Evolutionary conservation across 2,113 vertebrate genomes (phyloP).

Genomic region (Caloenas nicobarica): DNA sequence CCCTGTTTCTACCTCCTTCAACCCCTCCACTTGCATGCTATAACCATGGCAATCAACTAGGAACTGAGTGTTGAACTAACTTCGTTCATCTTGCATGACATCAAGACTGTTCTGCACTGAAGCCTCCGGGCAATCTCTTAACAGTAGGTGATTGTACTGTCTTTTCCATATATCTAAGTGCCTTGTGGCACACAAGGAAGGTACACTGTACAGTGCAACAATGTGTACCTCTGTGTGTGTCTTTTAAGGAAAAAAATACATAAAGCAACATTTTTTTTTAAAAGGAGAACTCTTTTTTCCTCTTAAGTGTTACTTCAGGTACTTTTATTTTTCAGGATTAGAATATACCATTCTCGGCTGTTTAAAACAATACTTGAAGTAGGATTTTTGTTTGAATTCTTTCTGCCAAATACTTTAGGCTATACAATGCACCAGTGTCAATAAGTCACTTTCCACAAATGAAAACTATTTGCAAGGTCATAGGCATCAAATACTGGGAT

Average conservation of each 20-base stretch:
- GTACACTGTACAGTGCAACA: not conserved
- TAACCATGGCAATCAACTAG: not conserved
- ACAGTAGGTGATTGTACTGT: not conserved
- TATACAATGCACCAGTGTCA: not conserved
- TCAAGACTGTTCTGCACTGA: not conserved
- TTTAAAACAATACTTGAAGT: not conserved
- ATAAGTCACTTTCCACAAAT: not conserved
- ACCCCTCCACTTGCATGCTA: not conserved
- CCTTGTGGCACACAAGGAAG: not conserved
- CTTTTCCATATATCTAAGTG: not conserved
- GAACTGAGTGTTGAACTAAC: accelerated
- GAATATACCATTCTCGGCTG: not conserved
- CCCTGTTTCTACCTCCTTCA: not conserved
- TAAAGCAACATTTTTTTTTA: not conserved
- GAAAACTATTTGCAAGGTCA: not conserved
- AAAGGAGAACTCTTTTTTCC: not conserved
- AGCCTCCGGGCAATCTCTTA: not conserved
- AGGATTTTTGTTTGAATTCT: not conserved
- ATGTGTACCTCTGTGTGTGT: accelerated
- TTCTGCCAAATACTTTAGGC: not conserved
- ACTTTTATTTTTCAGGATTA: not conserved
- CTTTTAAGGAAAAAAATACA: not conserved
- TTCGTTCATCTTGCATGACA: not conserved
- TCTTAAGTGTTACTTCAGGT: not conserved
- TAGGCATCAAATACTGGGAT: not conserved